A percentile compares a stretch with the other conserved stretches of the same genome.
Conservation (phyloP, 1,140 invertebrate genomes). For the Acromyrmex charruanus region DNA sequence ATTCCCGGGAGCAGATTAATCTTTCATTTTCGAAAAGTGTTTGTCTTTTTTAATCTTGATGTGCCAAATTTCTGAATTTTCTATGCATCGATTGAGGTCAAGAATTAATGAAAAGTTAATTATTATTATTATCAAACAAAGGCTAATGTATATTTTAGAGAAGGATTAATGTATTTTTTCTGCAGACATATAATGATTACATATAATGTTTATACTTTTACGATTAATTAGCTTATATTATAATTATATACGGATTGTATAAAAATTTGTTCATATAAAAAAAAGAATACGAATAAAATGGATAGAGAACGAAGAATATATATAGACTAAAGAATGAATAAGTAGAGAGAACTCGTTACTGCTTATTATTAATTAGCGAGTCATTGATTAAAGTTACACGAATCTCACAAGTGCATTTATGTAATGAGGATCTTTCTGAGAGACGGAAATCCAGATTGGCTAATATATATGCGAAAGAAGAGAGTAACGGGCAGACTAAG, state of each 20-base stretch:
- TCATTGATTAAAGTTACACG: conserved; percentile 1
- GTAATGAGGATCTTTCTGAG: conserved; percentile 7
- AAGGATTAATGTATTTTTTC: background rate
- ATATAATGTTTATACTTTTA: background rate
- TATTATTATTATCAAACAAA: background rate
- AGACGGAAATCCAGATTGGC: background rate
- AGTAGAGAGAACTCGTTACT: background rate
- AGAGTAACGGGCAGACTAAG: conserved; percentile 5
- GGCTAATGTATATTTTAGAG: background rate
- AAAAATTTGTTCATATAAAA: background rate
- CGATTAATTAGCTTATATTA: background rate
- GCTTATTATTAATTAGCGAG: conserved; percentile 18
- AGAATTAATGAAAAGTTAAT: background rate
- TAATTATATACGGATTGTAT: background rate
- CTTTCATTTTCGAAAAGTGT: background rate
- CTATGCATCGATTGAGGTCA: too few species aligned
- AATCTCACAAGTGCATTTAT: background rate
- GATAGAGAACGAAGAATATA: background rate
- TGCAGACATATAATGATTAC: background rate
- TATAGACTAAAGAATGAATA: background rate
- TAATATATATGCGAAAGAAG: conserved; percentile 34
- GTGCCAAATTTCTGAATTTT: background rate
- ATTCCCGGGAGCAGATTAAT: background rate
- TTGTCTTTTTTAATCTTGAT: background rate
- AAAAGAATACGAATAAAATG: background rate